phyloP scores from a whole-genome alignment of 2,888 invertebrate genomes.

The Vanessa cardui region DNA sequence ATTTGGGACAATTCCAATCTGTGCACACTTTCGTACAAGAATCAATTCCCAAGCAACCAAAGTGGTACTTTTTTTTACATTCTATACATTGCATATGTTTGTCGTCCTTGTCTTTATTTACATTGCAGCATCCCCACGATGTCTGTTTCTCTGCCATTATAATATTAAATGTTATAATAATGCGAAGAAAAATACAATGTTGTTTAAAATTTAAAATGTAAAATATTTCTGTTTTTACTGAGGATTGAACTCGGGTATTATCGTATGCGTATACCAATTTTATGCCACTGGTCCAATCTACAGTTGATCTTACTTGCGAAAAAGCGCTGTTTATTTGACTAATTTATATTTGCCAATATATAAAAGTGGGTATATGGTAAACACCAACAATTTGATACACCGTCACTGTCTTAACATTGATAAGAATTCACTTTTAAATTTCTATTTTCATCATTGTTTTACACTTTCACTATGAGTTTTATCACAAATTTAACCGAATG shows the following conservation, averaged over 20 bases:
- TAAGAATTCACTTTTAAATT: slow-evolving; percentile 7
- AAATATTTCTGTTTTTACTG: not conserved
- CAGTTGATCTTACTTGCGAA: not conserved
- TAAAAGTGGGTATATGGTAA: no score
- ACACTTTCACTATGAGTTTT: not conserved
- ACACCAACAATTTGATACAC: not conserved
- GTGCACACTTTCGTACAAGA: no score
- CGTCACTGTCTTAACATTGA: not conserved
- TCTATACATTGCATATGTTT: not conserved
- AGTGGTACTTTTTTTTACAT: slow-evolving; percentile 7
- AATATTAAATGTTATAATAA: not conserved
- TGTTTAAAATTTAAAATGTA: not conserved
- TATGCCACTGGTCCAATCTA: not conserved
- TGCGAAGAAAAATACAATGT: not conserved
- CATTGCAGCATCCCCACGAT: not conserved
- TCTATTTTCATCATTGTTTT: not conserved
- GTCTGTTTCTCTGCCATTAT: not conserved
- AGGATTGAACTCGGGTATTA: not conserved
- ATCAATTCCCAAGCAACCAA: not conserved
- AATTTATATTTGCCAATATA: not conserved
- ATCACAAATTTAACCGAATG: not conserved
- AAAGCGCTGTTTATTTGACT: not conserved
- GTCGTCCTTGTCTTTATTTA: slow-evolving; percentile 7
- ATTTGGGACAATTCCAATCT: no score
- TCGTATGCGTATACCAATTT: not conserved